phyloP scores from a whole-genome alignment of 1,140 invertebrate species.

The Lepidurus apus region DNA sequence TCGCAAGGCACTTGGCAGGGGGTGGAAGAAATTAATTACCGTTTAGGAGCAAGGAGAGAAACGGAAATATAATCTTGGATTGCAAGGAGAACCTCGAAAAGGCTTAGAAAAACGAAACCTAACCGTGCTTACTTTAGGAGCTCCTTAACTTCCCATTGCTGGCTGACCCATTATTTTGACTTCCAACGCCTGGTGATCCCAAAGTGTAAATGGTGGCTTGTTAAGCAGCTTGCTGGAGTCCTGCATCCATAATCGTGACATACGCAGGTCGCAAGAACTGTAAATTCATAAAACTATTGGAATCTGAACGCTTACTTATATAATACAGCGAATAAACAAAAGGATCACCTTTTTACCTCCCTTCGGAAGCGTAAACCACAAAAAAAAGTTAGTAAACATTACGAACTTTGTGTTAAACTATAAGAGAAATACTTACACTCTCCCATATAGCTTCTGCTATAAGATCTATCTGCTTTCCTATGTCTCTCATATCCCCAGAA shows the following conservation, averaged over 20 bases:
- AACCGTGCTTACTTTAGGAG: constrained; percentile 9
- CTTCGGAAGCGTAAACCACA: constrained; percentile 14
- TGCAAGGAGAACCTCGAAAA: background rate
- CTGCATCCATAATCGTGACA: constrained; percentile 66
- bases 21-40: background rate
- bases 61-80: constrained; percentile 2
- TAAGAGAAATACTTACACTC: constrained; percentile 63
- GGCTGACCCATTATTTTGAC: constrained; percentile 1
- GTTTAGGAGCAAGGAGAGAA: constrained; percentile 15
- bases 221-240: constrained; percentile 67
- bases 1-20: constrained; percentile 41
- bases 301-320: constrained; percentile 37
- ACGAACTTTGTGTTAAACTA: background rate
- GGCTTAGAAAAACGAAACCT: background rate
- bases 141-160: constrained; percentile 26
- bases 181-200: constrained; percentile 6
- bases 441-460: constrained; percentile 79
- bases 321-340: constrained; percentile 35
- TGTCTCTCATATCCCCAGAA: constrained; percentile 78
- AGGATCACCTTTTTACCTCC: constrained; percentile 32
- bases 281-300: constrained; percentile 42
- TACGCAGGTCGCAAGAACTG: constrained; percentile 75
- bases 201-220: constrained; percentile 51
- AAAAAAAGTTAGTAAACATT: background rate
- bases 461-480: constrained; percentile 77